Conservation (phyloP, 2,797 vertebrate species). For the Mico argentatus region DNA sequence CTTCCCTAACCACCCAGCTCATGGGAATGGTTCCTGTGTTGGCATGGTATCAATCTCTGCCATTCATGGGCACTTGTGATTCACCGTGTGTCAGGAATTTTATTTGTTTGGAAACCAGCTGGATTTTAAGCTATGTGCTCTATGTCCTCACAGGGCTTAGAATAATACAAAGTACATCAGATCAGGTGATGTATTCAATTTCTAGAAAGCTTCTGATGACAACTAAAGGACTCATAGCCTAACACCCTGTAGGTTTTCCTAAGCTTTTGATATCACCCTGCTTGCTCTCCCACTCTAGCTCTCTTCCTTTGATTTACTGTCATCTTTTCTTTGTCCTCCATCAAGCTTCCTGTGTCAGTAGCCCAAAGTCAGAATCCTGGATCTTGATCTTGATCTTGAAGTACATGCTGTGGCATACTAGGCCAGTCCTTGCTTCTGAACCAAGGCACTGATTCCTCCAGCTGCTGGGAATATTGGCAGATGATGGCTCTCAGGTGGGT, state of each 20-base stretch:
- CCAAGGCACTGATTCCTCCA: background rate
- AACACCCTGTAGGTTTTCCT: background rate
- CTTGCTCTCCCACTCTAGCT: background rate
- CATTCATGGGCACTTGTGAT: background rate
- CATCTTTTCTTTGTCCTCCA: background rate
- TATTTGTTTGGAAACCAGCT: background rate
- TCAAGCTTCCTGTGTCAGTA: background rate
- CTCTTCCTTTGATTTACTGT: background rate
- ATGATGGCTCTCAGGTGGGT: background rate
- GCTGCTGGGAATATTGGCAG: background rate
- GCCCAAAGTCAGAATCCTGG: background rate
- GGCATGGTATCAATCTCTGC: background rate
- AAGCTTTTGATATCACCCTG: background rate
- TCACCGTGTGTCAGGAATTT: background rate
- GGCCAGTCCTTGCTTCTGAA: background rate
- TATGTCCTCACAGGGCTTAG: background rate
- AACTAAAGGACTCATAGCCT: background rate
- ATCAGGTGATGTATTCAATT: background rate
- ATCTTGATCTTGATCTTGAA: background rate
- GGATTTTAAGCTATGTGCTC: background rate
- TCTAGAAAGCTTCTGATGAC: background rate
- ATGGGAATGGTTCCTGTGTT: background rate
- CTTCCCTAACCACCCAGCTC: background rate
- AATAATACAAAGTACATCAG: background rate
- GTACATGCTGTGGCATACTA: background rate